Base-by-base conservation (phyloP, 2,888 invertebrate species). In the Protodeltote pygarga region DNA sequence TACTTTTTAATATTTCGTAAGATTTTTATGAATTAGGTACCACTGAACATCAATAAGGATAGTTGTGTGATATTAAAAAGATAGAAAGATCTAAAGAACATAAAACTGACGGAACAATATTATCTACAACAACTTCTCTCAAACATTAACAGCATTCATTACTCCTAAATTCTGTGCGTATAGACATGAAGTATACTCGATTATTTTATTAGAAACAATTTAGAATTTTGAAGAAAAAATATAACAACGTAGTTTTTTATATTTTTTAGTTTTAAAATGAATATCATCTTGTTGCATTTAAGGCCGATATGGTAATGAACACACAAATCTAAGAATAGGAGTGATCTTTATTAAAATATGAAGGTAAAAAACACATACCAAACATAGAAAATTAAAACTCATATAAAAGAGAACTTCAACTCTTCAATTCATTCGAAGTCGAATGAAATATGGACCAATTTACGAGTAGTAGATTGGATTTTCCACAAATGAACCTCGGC, bases 81-180 rank as follows among this genome's bases (percentile, higher is more conserved):
- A n/a, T n/a, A n/a, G n/a, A n/a, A n/a, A n/a, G n/a, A n/a, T n/a
- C n/a, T n/a, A n/a, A n/a, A n/a, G n/a, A n/a, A n/a, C n/a, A n/a
- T n/a, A n/a, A n/a, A n/a, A n/a, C n/a, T 46, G 23, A 41, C 5
- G 25, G 14, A 53, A 61, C 25, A 38, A 38, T 38, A 47, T 27
- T 6, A 31, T 19, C 51, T 63, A 61, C 58, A 47, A 47, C 47
- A 46, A 47, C 45, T 55, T 31, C 32, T 40, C 39, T 47, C 49
- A 49, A 55, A 35, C 55, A 65, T 65, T 44, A 48, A 64, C 55
- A 65, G 64, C 60, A 21, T 52, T 60, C 39, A 37, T 49, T 50
- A 40, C n/a, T 24, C 5, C 44, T 46, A 59, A 50, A 28, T 44
- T 42, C 34, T 65, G 65, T 64, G 59, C 59, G 64, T 51, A 47